Evolutionary conservation across 2,113 vertebrate species (phyloP).

Genomic region (Haemorhous mexicanus): DNA sequence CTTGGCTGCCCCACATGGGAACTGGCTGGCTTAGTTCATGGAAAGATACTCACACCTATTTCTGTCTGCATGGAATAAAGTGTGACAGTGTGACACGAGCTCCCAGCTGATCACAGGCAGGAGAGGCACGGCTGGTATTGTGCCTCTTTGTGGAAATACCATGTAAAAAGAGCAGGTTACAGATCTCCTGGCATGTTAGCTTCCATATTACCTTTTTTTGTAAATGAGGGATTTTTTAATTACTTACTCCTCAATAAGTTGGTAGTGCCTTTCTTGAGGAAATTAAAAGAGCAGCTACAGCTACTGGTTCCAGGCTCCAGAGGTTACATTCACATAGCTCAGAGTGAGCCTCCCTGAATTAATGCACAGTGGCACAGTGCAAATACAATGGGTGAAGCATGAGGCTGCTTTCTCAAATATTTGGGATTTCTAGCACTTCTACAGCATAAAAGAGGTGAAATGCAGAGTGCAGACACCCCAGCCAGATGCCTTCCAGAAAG

Average conservation of each 20-base stretch:
- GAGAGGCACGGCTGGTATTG: neutral
- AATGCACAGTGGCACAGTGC: neutral
- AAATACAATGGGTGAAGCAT: neutral
- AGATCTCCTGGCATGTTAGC: neutral
- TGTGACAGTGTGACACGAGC: neutral
- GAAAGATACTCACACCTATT: conserved; percentile 15
- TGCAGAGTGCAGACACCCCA: fast-evolving
- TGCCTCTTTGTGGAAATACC: neutral
- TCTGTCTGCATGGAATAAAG: neutral
- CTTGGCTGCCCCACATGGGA: conserved; percentile 18
- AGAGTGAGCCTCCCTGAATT: neutral
- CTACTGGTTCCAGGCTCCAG: neutral
- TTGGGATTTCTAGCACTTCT: neutral
- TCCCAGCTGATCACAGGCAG: neutral
- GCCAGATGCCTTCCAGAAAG: neutral
- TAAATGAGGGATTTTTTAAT: neutral
- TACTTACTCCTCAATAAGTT: neutral
- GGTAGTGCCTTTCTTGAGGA: neutral
- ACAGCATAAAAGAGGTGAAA: neutral
- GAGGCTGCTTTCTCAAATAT: neutral
- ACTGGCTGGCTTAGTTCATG: neutral
- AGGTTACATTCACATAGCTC: neutral
- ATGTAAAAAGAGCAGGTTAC: neutral
- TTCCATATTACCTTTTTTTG: neutral
- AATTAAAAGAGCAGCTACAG: neutral